Base-by-base conservation (phyloP, 2,888 invertebrate species). In the Sesamia inferens region DNA sequence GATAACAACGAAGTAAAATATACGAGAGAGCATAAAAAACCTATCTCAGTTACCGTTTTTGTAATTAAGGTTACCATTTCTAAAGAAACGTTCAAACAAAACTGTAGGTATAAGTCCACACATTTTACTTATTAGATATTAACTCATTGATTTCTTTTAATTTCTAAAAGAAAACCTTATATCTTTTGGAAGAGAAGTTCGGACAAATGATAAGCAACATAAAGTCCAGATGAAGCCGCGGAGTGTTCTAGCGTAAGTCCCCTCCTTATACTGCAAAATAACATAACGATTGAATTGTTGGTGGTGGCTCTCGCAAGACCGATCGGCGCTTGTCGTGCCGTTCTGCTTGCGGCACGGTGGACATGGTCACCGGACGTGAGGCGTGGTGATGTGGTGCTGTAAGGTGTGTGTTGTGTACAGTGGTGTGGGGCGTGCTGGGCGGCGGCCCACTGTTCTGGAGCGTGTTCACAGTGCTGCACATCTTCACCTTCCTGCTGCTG, bases 401-500 rank as follows among this genome's bases (percentile, higher is more conserved):
- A 5, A 5, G 14, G 14, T 14, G n/a, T 10, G 44, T 55, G 63
- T 54, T 42, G 19, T 75, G 22, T 55, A 64, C 97, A 95, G 97
- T 97, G 87, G 97, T 97, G 94, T 96, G 97, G 92, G 98, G 98
- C 71, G 97, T 98, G 86, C 93, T 98, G 80, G 97, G 97, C 88
- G 97, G 97, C 71, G 97, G 97, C 58, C 90, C 96, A 76, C 94
- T 95, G 84, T 98, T 98, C 94, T 98, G 98, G 98, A 96, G 97
- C 82, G 87, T 97, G 71, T 98, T 98, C 93, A 97, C 98, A 0
- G 93, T 98, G 68, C 91, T 97, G 70, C 98, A 98, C 94, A 94
- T 98, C 76, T 88, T 97, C 82, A 96, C 97, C 16, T 97, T 98
- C 91, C 94, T 98, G 71, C 93, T 97, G 78, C 94, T 99, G 59